Evolutionary conservation across 2,797 vertebrate genomes (phyloP), one percentile per base, ranked within the genome.

Genomic region (Gambusia yucatana): DNA sequence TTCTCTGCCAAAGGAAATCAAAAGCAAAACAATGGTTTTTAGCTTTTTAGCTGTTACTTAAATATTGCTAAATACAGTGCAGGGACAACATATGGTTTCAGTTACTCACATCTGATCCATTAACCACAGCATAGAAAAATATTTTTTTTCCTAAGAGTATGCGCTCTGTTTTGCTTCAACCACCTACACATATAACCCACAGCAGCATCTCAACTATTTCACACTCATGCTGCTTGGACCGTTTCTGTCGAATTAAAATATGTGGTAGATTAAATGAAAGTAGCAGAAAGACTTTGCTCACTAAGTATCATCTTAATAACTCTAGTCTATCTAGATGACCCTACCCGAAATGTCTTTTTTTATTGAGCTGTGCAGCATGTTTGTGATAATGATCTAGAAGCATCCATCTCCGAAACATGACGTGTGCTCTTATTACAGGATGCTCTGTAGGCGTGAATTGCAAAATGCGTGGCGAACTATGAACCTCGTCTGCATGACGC

Each of bases 391-490:
- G 77, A 84, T 87, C 83, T 85, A 89, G 82, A 90, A 84, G 82
- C 80, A 77, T 88, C 82, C 75, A 82, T 89, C 25, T 82, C 77
- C 84, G 52, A 75, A 80, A 75, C 77, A 82, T 41, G 78, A 77
- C 71, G 79, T 71, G 81, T 77, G 84, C 63, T 71, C 50, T 44
- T 73, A 79, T 72, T 74, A 77, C 48, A 43, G 74, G 75, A 50
- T 70, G 85, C 82, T 82, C 80, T 73, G 85, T 75, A 70, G 87
- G 78, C 83, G 83, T 81, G 87, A 74, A 71, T 79, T 75, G 79
- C 77, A 86, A 87, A 93, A 90, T 88, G 89, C 81, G 82, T 74
- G 92, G 76, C 86, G 81, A 93, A 90, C 89, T 90, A 59, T 82
- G 79, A 55, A 59, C 82, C 72, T 81, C 81, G 84, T 91, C 88